Base-by-base conservation (phyloP, 64 coral and sea anemone species). In the Montipora cactus region DNA sequence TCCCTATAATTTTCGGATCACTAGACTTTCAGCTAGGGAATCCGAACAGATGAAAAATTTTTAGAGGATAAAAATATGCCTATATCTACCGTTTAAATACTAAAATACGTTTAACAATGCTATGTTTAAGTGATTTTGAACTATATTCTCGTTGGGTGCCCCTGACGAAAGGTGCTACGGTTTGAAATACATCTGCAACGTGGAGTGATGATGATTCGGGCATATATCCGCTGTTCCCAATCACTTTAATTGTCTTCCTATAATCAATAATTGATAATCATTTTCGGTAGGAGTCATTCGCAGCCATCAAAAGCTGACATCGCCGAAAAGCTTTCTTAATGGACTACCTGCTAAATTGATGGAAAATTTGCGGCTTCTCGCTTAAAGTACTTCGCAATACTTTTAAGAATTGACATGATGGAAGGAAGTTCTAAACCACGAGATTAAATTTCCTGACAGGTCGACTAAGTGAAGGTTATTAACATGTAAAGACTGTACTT, bases 401-500 rank as follows among this genome's bases (percentile, higher is more conserved):
- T 85, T 71, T 71, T 46, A 69, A 45, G 66, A 13, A n/a, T 21
- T 86, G 82, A 86, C 82, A 86, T 16, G 14, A 50, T 86, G 62
- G 66, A 86, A 67, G 82, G 82, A 86, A 86, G 82, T 86, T 3
- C 47, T 71, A 71, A 50, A 86, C 44, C 45, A 47, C 44, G 25
- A 71, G 82, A 86, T 86, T 68, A 86, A 16, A 86, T 86, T 86
- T 86, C 82, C 47, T 86, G 82, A 86, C 82, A 71, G 47, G 8
- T 64, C n/a, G 15, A 45, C 13, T 16, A 86, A 50, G 45, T 47
- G 21, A 71, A 67, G 66, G 70, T 71, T 86, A 84, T 69, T 84
- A 86, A 86, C 71, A 64, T 72, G 82, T 71, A 71, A 86, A 84
- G 68, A 16, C 47, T 86, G 18, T 45, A 50, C 64, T 86, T 86